Conservation (phyloP, 2,888 invertebrate species). For the Lydus trimaculatus region DNA sequence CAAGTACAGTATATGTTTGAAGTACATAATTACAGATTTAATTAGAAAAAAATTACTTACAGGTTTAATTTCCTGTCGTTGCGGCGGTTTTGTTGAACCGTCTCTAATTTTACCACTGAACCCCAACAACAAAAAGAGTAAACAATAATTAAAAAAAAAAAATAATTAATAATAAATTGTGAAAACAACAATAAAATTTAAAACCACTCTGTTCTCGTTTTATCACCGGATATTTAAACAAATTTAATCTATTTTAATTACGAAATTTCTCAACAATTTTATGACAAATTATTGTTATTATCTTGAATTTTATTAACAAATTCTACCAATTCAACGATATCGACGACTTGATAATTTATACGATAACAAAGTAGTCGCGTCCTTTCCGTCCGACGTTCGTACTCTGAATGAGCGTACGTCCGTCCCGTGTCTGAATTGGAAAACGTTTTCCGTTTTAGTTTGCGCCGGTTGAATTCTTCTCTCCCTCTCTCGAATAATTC, state of each 20-base stretch:
- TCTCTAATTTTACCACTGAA: slow-evolving; percentile 29
- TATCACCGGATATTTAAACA: slow-evolving; percentile 19
- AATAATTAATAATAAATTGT: too few relatives aligned
- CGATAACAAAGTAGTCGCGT: slow-evolving; percentile 13
- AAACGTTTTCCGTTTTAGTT: slow-evolving; percentile 4
- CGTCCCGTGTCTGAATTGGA: slow-evolving; percentile 15
- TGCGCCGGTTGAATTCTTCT: background rate
- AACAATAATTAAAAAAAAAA: slow-evolving; percentile 26
- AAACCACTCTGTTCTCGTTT: slow-evolving; percentile 14
- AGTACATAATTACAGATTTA: background rate
- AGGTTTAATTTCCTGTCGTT: slow-evolving; percentile 34
- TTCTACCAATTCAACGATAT: background rate
- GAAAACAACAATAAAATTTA: slow-evolving; percentile 31
- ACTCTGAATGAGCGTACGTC: slow-evolving; percentile 36
- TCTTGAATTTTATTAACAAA: too few relatives aligned
- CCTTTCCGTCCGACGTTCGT: slow-evolving; percentile 27
- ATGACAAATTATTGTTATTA: too few relatives aligned
- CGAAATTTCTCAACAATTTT: too few relatives aligned
- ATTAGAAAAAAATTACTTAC: slow-evolving; percentile 30
- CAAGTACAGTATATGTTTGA: background rate
- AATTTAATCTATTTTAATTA: background rate
- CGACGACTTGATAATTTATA: background rate
- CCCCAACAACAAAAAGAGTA: slow-evolving; percentile 21
- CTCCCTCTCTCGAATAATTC: background rate
- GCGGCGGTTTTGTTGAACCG: slow-evolving; percentile 17